Percentiles rank a stretch among this genome's conserved stretches.
phyloP scores from a whole-genome alignment of 2,797 vertebrate genomes.

The Hemibagrus guttatus region DNA sequence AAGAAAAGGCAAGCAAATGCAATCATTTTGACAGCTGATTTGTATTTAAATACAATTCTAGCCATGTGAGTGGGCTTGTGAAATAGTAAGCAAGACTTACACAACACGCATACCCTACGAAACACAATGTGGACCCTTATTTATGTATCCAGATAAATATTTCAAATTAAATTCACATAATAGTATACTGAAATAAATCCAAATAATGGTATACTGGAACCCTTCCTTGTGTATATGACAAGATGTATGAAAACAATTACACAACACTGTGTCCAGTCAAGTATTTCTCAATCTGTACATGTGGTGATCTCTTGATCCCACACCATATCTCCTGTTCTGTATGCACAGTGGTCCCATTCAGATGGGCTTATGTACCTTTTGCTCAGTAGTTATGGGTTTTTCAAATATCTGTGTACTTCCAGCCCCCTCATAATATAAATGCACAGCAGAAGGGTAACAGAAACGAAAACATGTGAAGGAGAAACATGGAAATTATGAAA shows the following conservation, averaged over 20 bases:
- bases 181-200: background rate
- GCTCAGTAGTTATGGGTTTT: background rate
- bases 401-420: background rate
- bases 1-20: conserved; percentile 24
- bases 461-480: background rate
- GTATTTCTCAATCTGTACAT: conserved; percentile 14
- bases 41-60: background rate
- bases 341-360: background rate
- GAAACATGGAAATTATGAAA: background rate
- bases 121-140: background rate
- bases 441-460: background rate
- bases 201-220: background rate
- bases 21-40: conserved; percentile 22
- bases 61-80: background rate
- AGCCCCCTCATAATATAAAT: background rate
- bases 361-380: background rate
- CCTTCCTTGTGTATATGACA: background rate
- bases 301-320: conserved; percentile 8
- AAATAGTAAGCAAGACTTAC: background rate
- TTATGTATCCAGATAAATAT: background rate
- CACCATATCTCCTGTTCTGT: conserved; percentile 1
- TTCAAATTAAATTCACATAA: background rate
- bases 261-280: background rate
- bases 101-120: background rate
- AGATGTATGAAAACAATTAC: background rate